phyloP scores from a whole-genome alignment of 2,797 vertebrate species.

The Anabas testudineus region DNA sequence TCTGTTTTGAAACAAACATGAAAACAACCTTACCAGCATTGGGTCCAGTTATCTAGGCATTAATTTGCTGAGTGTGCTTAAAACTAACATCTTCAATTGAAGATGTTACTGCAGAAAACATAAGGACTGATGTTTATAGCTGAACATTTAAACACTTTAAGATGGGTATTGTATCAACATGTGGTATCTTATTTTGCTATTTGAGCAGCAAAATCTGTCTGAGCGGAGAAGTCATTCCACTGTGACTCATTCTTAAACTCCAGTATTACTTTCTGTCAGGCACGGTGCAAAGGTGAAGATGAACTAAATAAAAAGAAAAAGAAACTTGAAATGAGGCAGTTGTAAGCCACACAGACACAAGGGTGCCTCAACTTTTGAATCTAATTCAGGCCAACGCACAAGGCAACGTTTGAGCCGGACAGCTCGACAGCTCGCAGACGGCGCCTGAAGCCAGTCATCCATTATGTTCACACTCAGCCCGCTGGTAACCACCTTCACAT shows the following conservation, averaged over 20 bases:
- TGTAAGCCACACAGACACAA: neutral
- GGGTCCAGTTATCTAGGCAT: too few relatives aligned
- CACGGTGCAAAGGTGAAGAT: neutral
- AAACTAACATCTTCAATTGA: too few relatives aligned
- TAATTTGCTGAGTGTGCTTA: too few relatives aligned
- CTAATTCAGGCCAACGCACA: constrained; percentile 30
- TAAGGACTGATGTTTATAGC: neutral
- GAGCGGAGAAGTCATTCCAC: neutral
- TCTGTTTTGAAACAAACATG: too few relatives aligned
- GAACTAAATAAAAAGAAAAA: constrained; percentile 2
- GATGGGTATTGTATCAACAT: neutral
- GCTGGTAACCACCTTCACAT: constrained; percentile 46
- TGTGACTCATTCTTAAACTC: neutral
- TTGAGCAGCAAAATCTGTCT: neutral
- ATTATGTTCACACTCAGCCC: constrained; percentile 63
- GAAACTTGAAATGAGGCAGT: constrained; percentile 20
- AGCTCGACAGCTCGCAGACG: constrained; percentile 48
- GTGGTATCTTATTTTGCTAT: neutral
- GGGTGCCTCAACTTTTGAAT: constrained; percentile 31
- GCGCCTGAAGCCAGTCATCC: constrained; percentile 51
- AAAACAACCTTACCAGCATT: too few relatives aligned
- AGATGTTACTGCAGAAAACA: too few relatives aligned
- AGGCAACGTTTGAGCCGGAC: constrained; percentile 28
- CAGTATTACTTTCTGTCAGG: neutral
- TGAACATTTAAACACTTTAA: neutral